These are phyloP conservation scores for Drosophila repletoides DNA, from an alignment of 1,140 invertebrate species.

Conservation along the genomic window DNA sequence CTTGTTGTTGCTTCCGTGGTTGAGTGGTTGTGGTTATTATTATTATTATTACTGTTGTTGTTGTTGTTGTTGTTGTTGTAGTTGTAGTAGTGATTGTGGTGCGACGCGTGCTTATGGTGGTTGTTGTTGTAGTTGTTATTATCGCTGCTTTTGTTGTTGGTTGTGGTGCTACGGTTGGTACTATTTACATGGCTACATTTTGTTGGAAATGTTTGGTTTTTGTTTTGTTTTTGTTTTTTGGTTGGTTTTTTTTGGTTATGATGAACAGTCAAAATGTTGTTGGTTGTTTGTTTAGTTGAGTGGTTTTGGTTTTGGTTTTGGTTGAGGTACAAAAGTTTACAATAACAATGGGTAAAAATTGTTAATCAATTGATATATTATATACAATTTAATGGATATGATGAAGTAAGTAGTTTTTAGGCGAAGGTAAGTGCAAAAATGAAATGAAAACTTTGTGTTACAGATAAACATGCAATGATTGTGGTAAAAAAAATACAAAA, in stretches of 20 bases:
- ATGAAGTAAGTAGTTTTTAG: constrained; percentile 18
- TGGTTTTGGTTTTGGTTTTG: constrained; percentile 26
- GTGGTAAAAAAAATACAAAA: not conserved
- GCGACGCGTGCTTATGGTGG: constrained; percentile 52
- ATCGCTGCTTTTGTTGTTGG: constrained; percentile 48
- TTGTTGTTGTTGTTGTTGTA: constrained; percentile 50
- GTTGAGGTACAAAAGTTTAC: constrained; percentile 68
- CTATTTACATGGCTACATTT: constrained; percentile 79
- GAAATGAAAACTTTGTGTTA: not conserved
- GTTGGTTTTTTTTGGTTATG: constrained; percentile 39
- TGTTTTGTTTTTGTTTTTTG: constrained; percentile 32
- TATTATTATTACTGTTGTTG: constrained; percentile 46
- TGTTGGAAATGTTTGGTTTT: constrained; percentile 9
- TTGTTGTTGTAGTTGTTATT: constrained; percentile 58
- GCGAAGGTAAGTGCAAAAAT: constrained; percentile 3
- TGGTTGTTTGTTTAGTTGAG: constrained; percentile 32
- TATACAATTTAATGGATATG: constrained; percentile 66
- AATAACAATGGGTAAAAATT: constrained; percentile 74
- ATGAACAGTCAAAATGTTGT: constrained; percentile 70
- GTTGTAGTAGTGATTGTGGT: constrained; percentile 65
- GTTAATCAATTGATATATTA: constrained; percentile 75
- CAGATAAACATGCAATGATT: constrained; percentile 6
- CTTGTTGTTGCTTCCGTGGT: constrained; percentile 41
- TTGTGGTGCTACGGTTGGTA: constrained; percentile 74
- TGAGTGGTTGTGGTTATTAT: constrained; percentile 51